phyloP scores from a whole-genome alignment of 1,140 invertebrate genomes.

The Drosophila paulistorum region DNA sequence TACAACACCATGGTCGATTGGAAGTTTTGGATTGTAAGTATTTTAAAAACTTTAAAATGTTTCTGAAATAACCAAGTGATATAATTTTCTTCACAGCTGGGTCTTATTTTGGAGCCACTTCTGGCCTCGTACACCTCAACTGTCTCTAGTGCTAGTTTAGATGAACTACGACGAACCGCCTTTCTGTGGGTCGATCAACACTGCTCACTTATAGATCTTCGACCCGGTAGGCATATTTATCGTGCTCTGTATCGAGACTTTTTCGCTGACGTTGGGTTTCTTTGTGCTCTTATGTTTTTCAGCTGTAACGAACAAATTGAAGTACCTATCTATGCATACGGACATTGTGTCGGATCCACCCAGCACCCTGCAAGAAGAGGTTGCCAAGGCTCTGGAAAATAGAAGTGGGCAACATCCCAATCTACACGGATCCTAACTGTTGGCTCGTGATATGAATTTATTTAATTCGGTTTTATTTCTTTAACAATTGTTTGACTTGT shows the following conservation, averaged over 20 bases:
- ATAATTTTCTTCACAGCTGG: constrained; percentile 88
- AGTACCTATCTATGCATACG: constrained; percentile 95
- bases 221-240: constrained; percentile 88
- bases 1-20: constrained; percentile 94
- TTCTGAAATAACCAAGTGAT: neutral
- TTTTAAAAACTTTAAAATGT: too few relatives aligned
- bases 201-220: constrained; percentile 95
- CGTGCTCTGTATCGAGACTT: neutral
- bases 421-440: constrained; percentile 69
- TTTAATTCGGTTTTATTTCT: constrained; percentile 51
- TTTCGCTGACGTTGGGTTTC: neutral
- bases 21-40: constrained; percentile 98
- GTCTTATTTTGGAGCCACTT: constrained; percentile 93
- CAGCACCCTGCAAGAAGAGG: constrained; percentile 93
- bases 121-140: constrained; percentile 95
- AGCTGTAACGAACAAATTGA: constrained; percentile 96
- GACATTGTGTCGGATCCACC: constrained; percentile 95
- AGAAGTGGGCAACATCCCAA: constrained; percentile 78
- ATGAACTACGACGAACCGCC: constrained; percentile 96
- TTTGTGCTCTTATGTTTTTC: neutral
- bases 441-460: constrained; percentile 74
- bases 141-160: constrained; percentile 94
- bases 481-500: constrained; percentile 43
- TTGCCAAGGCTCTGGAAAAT: constrained; percentile 83
- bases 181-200: constrained; percentile 97